Evolutionary conservation across 2,797 vertebrate genomes (phyloP).

Genomic region (Pelodytes ibericus): DNA sequence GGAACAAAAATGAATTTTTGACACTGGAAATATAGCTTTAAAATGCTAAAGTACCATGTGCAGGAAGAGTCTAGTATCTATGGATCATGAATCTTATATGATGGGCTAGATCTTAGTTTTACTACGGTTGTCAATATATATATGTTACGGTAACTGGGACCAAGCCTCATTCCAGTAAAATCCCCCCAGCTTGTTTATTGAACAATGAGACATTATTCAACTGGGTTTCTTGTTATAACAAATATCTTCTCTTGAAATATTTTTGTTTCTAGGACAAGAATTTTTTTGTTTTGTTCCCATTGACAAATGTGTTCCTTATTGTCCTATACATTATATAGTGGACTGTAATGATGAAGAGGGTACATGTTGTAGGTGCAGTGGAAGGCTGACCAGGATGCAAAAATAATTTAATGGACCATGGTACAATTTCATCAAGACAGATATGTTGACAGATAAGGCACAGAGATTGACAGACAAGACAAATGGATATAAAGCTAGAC

Average conservation of each 20-base stretch:
- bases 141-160: conserved; percentile 26
- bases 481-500: no score
- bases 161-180: conserved; percentile 35
- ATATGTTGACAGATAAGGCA: no score
- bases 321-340: no score
- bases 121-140: conserved; percentile 11
- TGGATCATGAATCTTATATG: conserved; percentile 33
- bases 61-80: conserved; percentile 30
- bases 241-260: not conserved
- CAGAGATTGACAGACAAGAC: no score
- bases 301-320: not conserved
- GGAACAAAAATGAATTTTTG: conserved; percentile 38
- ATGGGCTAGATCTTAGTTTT: conserved; percentile 15
- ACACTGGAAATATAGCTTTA: conserved; percentile 35
- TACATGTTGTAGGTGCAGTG: no score
- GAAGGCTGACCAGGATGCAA: no score
- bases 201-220: conserved; percentile 9
- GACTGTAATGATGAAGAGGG: no score
- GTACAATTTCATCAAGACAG: no score
- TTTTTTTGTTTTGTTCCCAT: conserved; percentile 20
- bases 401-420: no score
- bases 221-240: not conserved
- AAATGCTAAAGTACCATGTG: conserved; percentile 31
- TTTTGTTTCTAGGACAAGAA: conserved; percentile 20
- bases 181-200: conserved; percentile 17